These are phyloP conservation scores for Reticulitermes lucifugus DNA, from an alignment of 2,888 invertebrate genomes.

Conservation along the genomic window DNA sequence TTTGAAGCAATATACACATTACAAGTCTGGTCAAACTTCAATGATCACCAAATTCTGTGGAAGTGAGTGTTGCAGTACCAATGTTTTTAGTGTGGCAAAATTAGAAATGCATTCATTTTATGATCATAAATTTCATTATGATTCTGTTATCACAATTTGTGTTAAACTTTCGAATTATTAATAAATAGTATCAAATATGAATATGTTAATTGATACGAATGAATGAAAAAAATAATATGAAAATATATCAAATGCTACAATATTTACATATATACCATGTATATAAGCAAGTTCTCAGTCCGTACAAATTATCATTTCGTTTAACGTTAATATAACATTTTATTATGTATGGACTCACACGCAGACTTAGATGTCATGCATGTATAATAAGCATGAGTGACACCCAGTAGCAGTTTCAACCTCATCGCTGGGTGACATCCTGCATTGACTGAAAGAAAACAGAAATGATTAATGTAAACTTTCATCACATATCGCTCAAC, in stretches of 20 bases:
- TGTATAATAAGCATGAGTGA: no score
- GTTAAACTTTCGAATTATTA: neutral
- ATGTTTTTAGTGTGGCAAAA: no score
- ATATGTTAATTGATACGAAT: neutral
- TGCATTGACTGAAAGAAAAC: neutral
- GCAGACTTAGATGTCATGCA: no score
- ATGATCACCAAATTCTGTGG: no score
- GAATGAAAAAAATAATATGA: neutral
- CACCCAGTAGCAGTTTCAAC: neutral
- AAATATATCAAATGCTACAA: conserved; percentile 16
- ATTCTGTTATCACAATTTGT: neutral
- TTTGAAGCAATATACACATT: neutral
- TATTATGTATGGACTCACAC: no score
- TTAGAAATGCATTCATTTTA: neutral
- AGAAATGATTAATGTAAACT: no score
- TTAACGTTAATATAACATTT: no score
- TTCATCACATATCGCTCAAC: no score
- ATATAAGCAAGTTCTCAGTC: neutral
- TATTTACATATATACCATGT: neutral
- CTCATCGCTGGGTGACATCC: neutral
- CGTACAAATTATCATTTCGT: no score
- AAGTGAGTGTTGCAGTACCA: no score
- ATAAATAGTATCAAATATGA: conserved; percentile 21
- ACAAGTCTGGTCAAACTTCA: neutral
- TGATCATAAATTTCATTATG: neutral